Conservation (phyloP, 1,140 invertebrate species). For the Atopsyche davidsoni region DNA sequence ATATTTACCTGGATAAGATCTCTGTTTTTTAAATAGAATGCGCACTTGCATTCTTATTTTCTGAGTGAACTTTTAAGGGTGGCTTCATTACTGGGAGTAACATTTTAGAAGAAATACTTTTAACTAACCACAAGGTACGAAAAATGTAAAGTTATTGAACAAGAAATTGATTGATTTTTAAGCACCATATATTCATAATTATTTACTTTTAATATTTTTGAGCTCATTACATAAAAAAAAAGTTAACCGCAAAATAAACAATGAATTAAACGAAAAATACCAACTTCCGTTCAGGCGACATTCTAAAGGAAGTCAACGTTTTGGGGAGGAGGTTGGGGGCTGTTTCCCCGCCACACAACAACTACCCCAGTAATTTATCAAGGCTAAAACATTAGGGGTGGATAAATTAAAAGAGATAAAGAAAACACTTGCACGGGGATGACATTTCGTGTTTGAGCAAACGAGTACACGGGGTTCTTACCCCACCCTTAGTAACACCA, state of each 20-base stretch:
- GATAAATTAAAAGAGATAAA: conserved; percentile 31
- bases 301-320: conserved; percentile 25
- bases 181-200: not conserved
- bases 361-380: conserved; percentile 26
- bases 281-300: conserved; percentile 18
- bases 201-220: not conserved
- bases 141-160: too few species aligned
- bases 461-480: not conserved
- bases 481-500: too few species aligned
- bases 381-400: conserved; percentile 27
- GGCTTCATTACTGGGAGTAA: too few species aligned
- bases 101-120: too few species aligned
- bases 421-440: conserved; percentile 28
- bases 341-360: not conserved
- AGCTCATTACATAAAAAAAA: not conserved
- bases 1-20: too few species aligned
- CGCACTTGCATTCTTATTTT: too few species aligned
- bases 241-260: not conserved
- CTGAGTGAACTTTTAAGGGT: too few species aligned
- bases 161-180: too few species aligned
- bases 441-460: conserved; percentile 25
- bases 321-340: conserved; percentile 16
- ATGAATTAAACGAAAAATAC: conserved; percentile 23
- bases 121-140: too few species aligned
- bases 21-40: too few species aligned